Evolutionary conservation across 2,888 invertebrate species (phyloP), one percentile per base, ranked within the genome.

Genomic region (Pelosia muscerda): DNA sequence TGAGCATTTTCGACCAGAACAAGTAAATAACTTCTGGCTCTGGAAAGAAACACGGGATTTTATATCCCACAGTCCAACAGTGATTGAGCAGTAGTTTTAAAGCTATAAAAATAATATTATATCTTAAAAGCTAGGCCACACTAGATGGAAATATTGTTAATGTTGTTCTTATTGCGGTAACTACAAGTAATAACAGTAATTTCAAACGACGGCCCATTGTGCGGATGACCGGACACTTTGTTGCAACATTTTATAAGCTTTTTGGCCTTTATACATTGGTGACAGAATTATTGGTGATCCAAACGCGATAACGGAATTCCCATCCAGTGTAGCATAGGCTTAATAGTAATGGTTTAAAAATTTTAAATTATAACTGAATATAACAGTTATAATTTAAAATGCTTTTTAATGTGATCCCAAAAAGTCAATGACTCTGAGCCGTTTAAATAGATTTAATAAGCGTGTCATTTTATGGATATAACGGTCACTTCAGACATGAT

Each of bases 381-480:
- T n/a, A n/a, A n/a, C n/a, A 38, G 31, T 13, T 15, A 15, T 22
- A 61, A 15, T 25, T n/a, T 15, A 28, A 59, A 25, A 11, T 55
- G 9, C 23, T 63, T 55, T 38, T 55, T 19, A 34, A 63, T 23
- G 63, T 34, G 55, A 34, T 55, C 23, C 31, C 54, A 31, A 23
- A n/a, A 63, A 55, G 54, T 55, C 19, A 54, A 28, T n/a, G 13
- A 22, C 49, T 42, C 42, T n/a, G n/a, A 49, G n/a, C 49, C 49
- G 49, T 49, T 49, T 19, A 49, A 38, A 53, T 38, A 15, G 2
- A 38, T 38, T 13, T 54, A 38, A 56, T 54, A 38, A 56, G 38
- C 56, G 11, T 23, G 23, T 63, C 34, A 23, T 63, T 62, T 54
- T 11, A 62, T 54, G 49, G 49, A 53, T 5, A 54, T 53, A 23